Conservation (phyloP, 2,888 invertebrate genomes). For the Amiota mariae region DNA sequence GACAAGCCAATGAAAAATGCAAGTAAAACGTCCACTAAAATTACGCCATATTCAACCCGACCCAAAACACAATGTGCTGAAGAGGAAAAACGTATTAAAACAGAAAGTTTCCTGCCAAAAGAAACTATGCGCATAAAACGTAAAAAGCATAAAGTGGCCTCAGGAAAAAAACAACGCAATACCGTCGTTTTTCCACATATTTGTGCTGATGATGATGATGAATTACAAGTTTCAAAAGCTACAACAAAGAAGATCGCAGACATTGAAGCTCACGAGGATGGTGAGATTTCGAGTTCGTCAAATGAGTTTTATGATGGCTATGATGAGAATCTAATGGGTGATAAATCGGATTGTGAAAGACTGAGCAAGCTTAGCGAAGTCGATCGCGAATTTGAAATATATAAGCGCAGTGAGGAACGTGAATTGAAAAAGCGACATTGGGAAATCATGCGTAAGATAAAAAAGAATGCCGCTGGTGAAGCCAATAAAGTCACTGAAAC, state of each 20-base stretch:
- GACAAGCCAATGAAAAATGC: too few relatives aligned
- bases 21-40: too few relatives aligned
- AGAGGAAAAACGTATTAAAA: too few relatives aligned
- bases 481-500: background rate
- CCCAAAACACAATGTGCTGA: too few relatives aligned
- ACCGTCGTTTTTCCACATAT: too few relatives aligned
- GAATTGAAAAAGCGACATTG: background rate
- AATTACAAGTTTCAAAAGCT: too few relatives aligned
- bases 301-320: conserved; percentile 4
- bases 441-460: background rate
- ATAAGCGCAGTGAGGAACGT: background rate
- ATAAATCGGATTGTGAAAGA: background rate
- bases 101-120: too few relatives aligned
- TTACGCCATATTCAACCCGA: too few relatives aligned
- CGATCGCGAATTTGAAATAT: background rate
- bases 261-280: background rate
- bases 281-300: conserved; percentile 11
- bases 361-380: background rate
- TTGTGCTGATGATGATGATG: background rate
- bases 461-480: too few relatives aligned
- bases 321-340: background rate
- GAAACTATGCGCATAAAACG: too few relatives aligned
- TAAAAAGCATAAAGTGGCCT: too few relatives aligned
- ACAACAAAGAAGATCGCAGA: background rate
- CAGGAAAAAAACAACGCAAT: too few relatives aligned